These are phyloP conservation scores for Sebastes dallii DNA, from an alignment of 2,797 vertebrate genomes.

Conservation along the genomic window DNA sequence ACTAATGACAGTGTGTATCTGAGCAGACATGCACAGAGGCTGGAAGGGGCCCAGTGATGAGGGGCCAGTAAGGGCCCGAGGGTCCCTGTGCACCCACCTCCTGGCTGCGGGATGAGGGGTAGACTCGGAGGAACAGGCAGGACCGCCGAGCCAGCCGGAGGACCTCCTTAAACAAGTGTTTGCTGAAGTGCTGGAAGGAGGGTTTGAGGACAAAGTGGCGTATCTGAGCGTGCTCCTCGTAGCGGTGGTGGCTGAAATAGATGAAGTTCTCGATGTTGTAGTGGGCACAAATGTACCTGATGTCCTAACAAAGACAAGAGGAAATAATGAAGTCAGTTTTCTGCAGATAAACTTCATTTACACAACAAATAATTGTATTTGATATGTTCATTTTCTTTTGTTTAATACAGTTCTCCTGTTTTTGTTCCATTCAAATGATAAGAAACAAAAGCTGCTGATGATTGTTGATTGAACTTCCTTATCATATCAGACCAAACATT, in stretches of 20 bases:
- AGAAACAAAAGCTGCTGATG: neutral
- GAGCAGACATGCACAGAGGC: conserved; percentile 28
- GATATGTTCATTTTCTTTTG: neutral
- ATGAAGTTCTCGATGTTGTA: conserved; percentile 94
- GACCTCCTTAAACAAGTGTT: conserved; percentile 89
- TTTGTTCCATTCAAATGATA: neutral
- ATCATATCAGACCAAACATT: too few species aligned
- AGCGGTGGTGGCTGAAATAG: conserved; percentile 85
- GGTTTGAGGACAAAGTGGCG: conserved; percentile 86
- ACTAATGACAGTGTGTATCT: conserved; percentile 23
- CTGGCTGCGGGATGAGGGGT: conserved; percentile 68
- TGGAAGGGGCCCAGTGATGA: conserved; percentile 10
- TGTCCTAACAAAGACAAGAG: conserved; percentile 80
- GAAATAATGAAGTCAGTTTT: neutral
- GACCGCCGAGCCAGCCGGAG: conserved; percentile 88
- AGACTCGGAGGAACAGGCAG: conserved; percentile 87
- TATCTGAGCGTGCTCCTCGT: conserved; percentile 88
- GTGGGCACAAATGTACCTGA: conserved; percentile 87
- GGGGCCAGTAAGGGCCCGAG: neutral
- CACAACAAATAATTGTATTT: neutral
- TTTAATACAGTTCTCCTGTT: neutral
- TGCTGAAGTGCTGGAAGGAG: conserved; percentile 82
- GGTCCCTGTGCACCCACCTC: conserved; percentile 78
- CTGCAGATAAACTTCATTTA: neutral
- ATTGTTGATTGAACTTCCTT: neutral